Percentiles rank a stretch among this genome's conserved stretches.
phyloP scores from a whole-genome alignment of 2,113 vertebrate species.

The Rhea americana region DNA sequence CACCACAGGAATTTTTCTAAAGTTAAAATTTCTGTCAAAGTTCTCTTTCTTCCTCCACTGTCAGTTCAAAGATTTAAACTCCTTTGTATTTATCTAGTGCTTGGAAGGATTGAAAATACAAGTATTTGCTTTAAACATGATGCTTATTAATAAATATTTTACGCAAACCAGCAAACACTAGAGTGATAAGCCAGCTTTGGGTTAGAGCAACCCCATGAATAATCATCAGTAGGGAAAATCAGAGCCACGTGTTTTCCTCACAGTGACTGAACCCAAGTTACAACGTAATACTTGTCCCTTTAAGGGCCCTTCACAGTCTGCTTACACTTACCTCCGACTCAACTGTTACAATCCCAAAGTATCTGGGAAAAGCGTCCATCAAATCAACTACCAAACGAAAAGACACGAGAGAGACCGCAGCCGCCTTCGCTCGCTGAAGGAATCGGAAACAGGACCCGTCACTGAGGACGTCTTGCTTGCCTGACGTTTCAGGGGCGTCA shows the following conservation, averaged over 20 bases:
- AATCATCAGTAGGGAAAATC: neutral
- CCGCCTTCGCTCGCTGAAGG: fast-evolving
- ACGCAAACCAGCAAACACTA: neutral
- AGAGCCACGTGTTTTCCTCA: fast-evolving
- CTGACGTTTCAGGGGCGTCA: neutral
- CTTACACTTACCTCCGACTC: neutral
- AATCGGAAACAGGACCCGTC: neutral
- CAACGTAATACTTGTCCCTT: neutral
- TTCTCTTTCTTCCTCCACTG: neutral
- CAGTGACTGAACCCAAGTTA: neutral
- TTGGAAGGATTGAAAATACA: neutral
- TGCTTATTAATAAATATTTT: slow-evolving; percentile 21
- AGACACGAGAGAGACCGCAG: neutral
- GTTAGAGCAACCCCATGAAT: neutral
- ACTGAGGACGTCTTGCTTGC: neutral
- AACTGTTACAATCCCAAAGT: fast-evolving
- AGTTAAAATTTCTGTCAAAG: neutral
- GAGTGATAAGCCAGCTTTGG: neutral
- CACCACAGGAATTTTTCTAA: neutral
- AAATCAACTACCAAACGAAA: neutral
- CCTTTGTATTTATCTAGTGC: neutral
- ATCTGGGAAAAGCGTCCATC: neutral
- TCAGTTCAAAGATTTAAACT: neutral
- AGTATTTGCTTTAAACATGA: slow-evolving; percentile 20
- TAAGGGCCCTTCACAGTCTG: neutral